A percentile compares a stretch with the other conserved stretches of the same genome.
Evolutionary conservation across 2,888 invertebrate species (phyloP).

Genomic region (Mesochorus sp.): DNA sequence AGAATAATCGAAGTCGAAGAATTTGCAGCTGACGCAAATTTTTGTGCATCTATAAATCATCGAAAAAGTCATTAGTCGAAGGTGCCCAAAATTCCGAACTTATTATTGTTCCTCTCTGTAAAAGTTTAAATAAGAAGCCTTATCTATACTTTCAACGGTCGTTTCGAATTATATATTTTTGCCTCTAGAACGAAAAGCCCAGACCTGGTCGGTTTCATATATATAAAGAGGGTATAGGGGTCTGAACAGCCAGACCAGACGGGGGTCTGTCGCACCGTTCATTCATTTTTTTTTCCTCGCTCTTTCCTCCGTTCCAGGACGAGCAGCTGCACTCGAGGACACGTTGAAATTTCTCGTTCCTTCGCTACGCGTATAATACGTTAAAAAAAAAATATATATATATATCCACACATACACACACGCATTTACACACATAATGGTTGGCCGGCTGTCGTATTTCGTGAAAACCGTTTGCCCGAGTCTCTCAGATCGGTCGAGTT

Average conservation of each 20-base stretch:
- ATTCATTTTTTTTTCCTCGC: conserved; percentile 52
- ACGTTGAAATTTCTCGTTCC: conserved; percentile 51
- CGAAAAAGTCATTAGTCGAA: no score
- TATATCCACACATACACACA: neutral
- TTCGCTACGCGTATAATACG: neutral
- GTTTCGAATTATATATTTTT: conserved; percentile 15
- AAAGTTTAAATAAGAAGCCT: conserved; percentile 6
- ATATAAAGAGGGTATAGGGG: conserved; percentile 15
- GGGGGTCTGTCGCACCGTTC: conserved; percentile 43
- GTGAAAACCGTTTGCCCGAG: conserved; percentile 12
- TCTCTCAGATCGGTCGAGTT: no score
- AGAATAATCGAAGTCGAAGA: no score
- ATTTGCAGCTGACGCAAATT: no score
- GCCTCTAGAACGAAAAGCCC: neutral
- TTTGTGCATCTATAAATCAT: no score
- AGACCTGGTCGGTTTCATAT: neutral
- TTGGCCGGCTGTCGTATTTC: conserved; percentile 2
- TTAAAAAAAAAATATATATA: no score
- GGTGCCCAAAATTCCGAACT: no score
- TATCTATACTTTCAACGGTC: conserved; percentile 33
- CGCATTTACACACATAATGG: neutral
- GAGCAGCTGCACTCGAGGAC: conserved; percentile 62
- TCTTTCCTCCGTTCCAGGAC: conserved; percentile 49
- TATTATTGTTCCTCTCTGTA: neutral
- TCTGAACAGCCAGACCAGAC: conserved; percentile 46